Percentiles rank a stretch among this genome's conserved stretches.
These are phyloP conservation scores for Mugil cephalus DNA, from an alignment of 2,113 vertebrate genomes.

Conservation along the genomic window DNA sequence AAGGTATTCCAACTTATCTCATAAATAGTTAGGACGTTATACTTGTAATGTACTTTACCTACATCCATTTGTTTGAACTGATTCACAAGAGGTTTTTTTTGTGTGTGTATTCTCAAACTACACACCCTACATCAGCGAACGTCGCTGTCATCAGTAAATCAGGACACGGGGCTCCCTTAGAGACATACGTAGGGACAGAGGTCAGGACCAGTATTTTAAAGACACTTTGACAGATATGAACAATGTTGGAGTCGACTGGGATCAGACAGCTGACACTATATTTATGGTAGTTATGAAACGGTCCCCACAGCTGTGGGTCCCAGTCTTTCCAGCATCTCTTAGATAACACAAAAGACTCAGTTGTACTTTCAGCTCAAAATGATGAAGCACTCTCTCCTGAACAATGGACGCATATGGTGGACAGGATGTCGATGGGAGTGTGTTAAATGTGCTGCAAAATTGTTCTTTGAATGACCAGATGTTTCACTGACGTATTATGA, in stretches of 20 bases:
- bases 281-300: conserved; percentile 23
- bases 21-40: no score
- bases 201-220: conserved; percentile 13
- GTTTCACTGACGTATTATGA: not conserved
- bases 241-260: not conserved
- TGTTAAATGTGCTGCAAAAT: conserved; percentile 1
- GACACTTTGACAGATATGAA: conserved; percentile 29
- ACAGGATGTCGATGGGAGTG: not conserved
- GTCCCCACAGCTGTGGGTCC: not conserved
- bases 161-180: not conserved
- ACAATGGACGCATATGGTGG: not conserved
- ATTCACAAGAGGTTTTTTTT: no score
- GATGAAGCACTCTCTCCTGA: not conserved
- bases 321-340: not conserved
- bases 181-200: not conserved
- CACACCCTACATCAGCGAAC: no score
- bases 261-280: not conserved
- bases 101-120: no score
- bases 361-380: not conserved
- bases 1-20: no score
- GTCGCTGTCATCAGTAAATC: no score
- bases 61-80: no score
- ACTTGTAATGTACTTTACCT: no score
- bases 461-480: not conserved
- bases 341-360: not conserved